These are phyloP conservation scores for Cryptus viduatorius DNA, from an alignment of 2,888 invertebrate species.

Conservation along the genomic window DNA sequence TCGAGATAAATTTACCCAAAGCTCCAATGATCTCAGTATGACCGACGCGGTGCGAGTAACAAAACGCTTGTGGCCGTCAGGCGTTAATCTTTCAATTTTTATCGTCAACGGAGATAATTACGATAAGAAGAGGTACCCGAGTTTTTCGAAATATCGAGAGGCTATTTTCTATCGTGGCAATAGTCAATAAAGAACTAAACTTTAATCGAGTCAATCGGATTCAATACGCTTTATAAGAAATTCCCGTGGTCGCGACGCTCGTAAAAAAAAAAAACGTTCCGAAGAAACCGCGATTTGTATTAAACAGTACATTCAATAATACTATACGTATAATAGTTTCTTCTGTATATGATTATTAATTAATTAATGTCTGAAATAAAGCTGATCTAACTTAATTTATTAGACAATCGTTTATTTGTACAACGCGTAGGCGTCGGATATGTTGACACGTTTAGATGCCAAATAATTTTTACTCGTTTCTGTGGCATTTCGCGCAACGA, in stretches of 20 bases:
- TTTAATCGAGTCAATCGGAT: conserved; percentile 42
- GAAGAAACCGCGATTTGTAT: conserved; percentile 38
- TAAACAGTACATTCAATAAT: conserved; percentile 35
- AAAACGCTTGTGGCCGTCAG: too few species aligned
- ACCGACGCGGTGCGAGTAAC: too few species aligned
- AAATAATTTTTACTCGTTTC: not conserved
- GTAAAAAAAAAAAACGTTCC: conserved; percentile 5
- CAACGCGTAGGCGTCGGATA: conserved; percentile 52
- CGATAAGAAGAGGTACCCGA: too few species aligned
- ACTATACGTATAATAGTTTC: conserved; percentile 43
- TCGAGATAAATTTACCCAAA: too few species aligned
- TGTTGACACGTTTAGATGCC: conserved; percentile 46
- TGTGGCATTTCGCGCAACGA: not conserved
- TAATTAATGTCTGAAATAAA: conserved; percentile 20
- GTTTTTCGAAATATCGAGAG: not conserved
- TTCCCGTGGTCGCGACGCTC: not conserved
- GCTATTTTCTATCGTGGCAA: conserved; percentile 16
- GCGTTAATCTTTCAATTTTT: too few species aligned
- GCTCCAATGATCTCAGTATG: too few species aligned
- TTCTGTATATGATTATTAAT: conserved; percentile 12
- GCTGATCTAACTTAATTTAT: conserved; percentile 37
- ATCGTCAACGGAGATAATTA: too few species aligned
- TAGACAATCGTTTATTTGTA: conserved; percentile 52
- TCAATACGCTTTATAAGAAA: conserved; percentile 42
- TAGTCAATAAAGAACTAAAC: conserved; percentile 4